Percentiles rank a stretch among this genome's conserved stretches.
These are phyloP conservation scores for Pelosia muscerda DNA, from an alignment of 2,888 invertebrate genomes.

Conservation along the genomic window DNA sequence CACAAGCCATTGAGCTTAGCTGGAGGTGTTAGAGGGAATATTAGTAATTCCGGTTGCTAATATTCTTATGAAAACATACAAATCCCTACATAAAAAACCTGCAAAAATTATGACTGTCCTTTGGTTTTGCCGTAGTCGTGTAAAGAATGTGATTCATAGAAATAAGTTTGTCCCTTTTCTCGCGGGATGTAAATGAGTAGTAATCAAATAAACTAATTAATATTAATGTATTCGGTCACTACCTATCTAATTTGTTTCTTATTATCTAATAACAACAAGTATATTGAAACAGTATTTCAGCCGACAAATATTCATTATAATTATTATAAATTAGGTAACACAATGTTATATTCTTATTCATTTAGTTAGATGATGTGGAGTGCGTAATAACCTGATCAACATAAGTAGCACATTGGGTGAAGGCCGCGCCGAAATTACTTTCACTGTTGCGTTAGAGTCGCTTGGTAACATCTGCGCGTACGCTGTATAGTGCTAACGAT, in stretches of 20 bases:
- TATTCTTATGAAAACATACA: too few species aligned
- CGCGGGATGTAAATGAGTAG: neutral
- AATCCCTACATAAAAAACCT: too few species aligned
- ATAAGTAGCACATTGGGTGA: constrained; percentile 68
- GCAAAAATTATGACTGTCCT: too few species aligned
- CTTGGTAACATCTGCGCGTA: constrained; percentile 22
- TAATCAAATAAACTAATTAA: neutral
- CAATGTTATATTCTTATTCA: neutral
- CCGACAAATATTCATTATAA: neutral
- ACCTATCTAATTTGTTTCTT: neutral
- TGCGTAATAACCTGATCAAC: constrained; percentile 54
- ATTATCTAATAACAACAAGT: constrained; percentile 5
- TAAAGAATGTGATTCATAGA: too few species aligned
- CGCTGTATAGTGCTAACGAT: constrained; percentile 6
- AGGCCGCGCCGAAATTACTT: constrained; percentile 77
- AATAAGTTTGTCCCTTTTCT: neutral
- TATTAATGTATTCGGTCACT: neutral
- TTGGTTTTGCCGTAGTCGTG: too few species aligned
- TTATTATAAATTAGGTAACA: constrained; percentile 5
- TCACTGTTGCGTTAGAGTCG: constrained; percentile 66
- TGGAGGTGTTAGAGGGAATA: too few species aligned
- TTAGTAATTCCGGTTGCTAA: too few species aligned
- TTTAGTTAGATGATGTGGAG: constrained; percentile 31
- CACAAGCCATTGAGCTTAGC: too few species aligned
- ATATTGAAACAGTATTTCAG: neutral